Evolutionary conservation across 2,797 vertebrate species (phyloP).

Genomic region (Margarornis squamiger): DNA sequence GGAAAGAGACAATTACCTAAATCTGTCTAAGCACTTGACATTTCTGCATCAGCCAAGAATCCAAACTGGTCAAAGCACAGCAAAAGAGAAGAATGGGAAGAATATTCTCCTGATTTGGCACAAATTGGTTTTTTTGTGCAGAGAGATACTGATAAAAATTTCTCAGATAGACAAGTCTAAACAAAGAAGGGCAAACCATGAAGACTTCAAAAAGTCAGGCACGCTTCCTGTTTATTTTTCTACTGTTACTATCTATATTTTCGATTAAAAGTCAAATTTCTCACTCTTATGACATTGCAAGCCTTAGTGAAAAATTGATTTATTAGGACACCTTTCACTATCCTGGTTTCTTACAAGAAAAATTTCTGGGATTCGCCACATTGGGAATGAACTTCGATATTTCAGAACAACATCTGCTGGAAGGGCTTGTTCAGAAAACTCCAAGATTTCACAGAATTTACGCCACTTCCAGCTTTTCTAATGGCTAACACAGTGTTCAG

Average conservation of each 20-base stretch:
- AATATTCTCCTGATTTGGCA: neutral
- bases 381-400: neutral
- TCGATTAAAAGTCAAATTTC: neutral
- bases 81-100: neutral
- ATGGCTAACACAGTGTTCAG: neutral
- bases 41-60: constrained; percentile 2
- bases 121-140: neutral
- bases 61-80: neutral
- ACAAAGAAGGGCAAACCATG: neutral
- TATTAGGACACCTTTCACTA: neutral
- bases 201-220: neutral
- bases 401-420: neutral
- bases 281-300: neutral
- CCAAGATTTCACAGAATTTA: neutral
- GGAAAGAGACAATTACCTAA: constrained; percentile 16
- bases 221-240: neutral
- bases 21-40: neutral
- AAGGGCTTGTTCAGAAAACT: neutral
- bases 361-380: neutral
- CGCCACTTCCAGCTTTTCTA: neutral
- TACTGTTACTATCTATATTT: neutral
- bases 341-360: neutral
- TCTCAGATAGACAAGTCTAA: neutral
- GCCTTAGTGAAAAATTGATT: neutral
- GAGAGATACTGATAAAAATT: neutral